Conservation (phyloP, 2,888 invertebrate species). For the Drosophila imparisetae region DNA sequence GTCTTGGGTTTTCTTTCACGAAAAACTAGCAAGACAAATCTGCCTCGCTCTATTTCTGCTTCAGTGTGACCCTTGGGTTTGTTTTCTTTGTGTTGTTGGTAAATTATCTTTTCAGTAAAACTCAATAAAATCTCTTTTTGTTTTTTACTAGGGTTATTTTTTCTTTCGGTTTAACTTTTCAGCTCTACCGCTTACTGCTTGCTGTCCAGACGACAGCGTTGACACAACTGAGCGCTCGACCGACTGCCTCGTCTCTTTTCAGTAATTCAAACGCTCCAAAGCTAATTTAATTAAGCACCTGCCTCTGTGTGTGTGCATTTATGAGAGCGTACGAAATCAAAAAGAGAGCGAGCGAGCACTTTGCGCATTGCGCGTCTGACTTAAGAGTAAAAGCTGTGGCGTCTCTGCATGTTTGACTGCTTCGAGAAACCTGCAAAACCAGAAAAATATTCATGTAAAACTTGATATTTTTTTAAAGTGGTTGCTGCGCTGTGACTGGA, state of each 20-base stretch:
- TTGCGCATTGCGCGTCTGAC: conserved; percentile 38
- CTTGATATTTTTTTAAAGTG: conserved; percentile 38
- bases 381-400: conserved; percentile 65
- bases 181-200: conserved; percentile 36
- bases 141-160: conserved; percentile 11
- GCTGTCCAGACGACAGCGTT: conserved; percentile 80
- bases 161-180: conserved; percentile 19
- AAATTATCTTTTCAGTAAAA: conserved; percentile 21
- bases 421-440: conserved; percentile 69
- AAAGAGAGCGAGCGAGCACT: conserved; percentile 3
- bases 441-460: conserved; percentile 64
- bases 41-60: conserved; percentile 72
- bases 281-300: conserved; percentile 77
- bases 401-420: conserved; percentile 18
- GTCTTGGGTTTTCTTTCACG: conserved; percentile 21
- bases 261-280: conserved; percentile 67
- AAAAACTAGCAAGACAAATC: conserved; percentile 68
- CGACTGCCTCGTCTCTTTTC: conserved; percentile 49
- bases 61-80: conserved; percentile 43
- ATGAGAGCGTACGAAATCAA: conserved; percentile 2
- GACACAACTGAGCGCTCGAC: conserved; percentile 76
- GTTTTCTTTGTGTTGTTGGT: conserved; percentile 4
- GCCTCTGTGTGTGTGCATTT: conserved; percentile 26
- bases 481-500: conserved; percentile 39
- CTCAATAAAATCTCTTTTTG: conserved; percentile 35